These are phyloP conservation scores for Danio tinwini DNA, from an alignment of 2,797 vertebrate species.

Conservation along the genomic window DNA sequence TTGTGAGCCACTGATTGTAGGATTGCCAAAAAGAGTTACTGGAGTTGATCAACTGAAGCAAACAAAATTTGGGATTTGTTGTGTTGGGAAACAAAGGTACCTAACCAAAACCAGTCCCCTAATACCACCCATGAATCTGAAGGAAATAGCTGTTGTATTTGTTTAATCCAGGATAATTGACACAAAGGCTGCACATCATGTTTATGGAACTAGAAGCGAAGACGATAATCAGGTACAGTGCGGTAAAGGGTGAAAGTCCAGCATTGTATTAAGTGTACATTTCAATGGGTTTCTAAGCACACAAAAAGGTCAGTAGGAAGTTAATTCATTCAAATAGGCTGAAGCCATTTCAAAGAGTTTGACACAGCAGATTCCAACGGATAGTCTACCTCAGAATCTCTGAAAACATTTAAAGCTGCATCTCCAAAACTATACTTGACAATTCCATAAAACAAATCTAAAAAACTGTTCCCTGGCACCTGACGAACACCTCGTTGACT, in stretches of 20 bases:
- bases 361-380: neutral
- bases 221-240: neutral
- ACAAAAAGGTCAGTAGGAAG: neutral
- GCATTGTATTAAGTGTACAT: neutral
- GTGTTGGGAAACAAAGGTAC: neutral
- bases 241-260: neutral
- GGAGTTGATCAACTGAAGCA: neutral
- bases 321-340: neutral
- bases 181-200: neutral
- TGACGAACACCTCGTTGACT: neutral
- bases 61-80: slow-evolving; percentile 1
- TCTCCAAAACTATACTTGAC: neutral
- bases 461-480: neutral
- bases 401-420: neutral
- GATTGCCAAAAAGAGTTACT: neutral
- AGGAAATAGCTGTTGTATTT: neutral
- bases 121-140: neutral
- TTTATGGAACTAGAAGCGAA: neutral
- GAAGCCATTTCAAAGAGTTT: neutral
- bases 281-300: neutral
- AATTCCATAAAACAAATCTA: neutral
- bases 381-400: slow-evolving; percentile 6
- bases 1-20: neutral
- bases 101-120: neutral
- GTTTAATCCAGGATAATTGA: slow-evolving; percentile 1